Percentiles rank a stretch among this genome's conserved stretches.
Conservation (phyloP, 1,140 invertebrate species). For the Pseudoatta argentina region DNA sequence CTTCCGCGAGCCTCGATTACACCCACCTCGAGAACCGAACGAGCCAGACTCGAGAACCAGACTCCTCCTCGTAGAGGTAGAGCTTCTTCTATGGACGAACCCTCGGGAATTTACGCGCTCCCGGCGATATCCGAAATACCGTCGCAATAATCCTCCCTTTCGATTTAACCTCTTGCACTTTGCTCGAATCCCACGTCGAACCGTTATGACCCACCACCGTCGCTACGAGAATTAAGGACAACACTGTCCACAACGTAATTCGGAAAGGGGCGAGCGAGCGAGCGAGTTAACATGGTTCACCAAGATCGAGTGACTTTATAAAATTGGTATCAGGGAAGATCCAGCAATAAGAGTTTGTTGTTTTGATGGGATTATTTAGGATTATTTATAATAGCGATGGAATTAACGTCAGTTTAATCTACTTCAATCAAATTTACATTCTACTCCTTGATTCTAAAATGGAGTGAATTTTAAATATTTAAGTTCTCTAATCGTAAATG, state of each 20-base stretch:
- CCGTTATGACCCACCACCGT: slow-evolving; percentile 52
- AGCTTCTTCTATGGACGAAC: slow-evolving; percentile 27
- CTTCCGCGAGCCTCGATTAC: slow-evolving; percentile 69
- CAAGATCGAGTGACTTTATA: slow-evolving; percentile 19
- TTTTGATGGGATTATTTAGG: not conserved
- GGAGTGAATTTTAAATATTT: not conserved
- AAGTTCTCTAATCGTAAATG: not conserved
- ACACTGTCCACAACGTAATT: slow-evolving; percentile 41
- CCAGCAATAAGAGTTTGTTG: not conserved
- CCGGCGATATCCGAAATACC: slow-evolving; percentile 72
- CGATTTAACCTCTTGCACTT: slow-evolving; percentile 67
- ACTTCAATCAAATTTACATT: not conserved
- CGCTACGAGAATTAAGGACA: slow-evolving; percentile 48
- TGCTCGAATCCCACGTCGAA: slow-evolving; percentile 28
- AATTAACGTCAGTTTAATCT: not conserved
- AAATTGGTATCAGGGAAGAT: not conserved
- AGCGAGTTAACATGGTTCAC: not conserved
- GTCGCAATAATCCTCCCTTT: slow-evolving; percentile 72
- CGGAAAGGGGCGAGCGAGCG: slow-evolving; percentile 27
- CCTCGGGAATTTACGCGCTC: slow-evolving; percentile 70
- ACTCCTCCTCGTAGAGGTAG: not conserved
- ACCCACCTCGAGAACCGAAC: slow-evolving; percentile 45
- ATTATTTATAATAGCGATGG: not conserved
- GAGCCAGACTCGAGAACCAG: slow-evolving; percentile 14
- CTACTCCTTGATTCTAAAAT: not conserved